Conservation (phyloP, 2,113 vertebrate species). For the Periophthalmus modestus region DNA sequence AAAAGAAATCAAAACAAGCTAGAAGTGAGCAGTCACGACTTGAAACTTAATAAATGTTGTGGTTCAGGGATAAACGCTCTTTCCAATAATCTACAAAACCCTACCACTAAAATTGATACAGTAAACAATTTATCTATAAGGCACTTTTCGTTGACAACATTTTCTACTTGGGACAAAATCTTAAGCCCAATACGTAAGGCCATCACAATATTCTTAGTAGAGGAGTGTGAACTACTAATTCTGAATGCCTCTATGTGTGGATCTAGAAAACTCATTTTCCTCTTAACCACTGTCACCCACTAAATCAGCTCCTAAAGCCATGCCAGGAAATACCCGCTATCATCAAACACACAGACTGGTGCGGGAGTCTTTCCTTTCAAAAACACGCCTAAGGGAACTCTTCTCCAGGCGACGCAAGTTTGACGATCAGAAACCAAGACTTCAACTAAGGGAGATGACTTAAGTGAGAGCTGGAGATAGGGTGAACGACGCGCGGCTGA, state of each 20-base stretch:
- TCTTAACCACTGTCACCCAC: constrained; percentile 26
- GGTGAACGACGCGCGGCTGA: constrained; percentile 22
- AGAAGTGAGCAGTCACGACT: background rate
- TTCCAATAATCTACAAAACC: constrained; percentile 10
- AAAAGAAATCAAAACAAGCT: background rate
- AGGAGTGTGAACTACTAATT: constrained; percentile 29
- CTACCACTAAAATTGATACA: background rate
- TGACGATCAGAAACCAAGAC: constrained; percentile 68
- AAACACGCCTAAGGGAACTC: constrained; percentile 58
- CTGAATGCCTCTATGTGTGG: constrained; percentile 31
- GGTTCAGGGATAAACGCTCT: background rate
- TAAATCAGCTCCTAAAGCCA: constrained; percentile 60
- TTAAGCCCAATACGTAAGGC: background rate
- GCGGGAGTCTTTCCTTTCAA: constrained; percentile 62
- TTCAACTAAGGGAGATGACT: constrained; percentile 52
- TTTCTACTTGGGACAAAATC: background rate
- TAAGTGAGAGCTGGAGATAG: constrained; percentile 38
- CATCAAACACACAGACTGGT: constrained; percentile 76
- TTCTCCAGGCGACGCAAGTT: constrained; percentile 52
- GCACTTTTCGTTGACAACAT: constrained; percentile 22
- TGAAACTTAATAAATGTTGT: background rate
- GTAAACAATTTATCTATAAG: constrained; percentile 28
- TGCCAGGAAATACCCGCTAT: constrained; percentile 58
- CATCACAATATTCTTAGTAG: constrained; percentile 23
- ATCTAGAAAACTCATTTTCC: constrained; percentile 38